phyloP scores from a whole-genome alignment of 2,888 invertebrate species.

The Cheilosia soror region DNA sequence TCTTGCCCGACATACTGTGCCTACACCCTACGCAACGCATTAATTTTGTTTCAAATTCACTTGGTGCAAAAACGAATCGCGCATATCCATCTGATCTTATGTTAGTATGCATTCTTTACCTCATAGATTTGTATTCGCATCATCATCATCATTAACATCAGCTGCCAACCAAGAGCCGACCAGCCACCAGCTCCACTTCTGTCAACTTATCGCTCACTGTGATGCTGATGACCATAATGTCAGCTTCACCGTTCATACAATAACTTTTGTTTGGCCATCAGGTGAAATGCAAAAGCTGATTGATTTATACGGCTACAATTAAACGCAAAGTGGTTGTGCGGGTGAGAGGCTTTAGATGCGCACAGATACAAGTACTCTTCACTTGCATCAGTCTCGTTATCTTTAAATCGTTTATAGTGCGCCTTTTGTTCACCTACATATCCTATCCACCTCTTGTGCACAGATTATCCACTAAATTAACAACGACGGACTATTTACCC shows the following conservation, averaged over 20 bases:
- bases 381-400: constrained; percentile 20
- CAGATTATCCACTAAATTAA: constrained; percentile 74
- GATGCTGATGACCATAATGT: constrained; percentile 32
- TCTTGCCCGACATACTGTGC: constrained; percentile 28
- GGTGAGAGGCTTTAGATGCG: constrained; percentile 20
- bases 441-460: constrained; percentile 63
- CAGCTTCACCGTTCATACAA: constrained; percentile 34
- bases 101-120: constrained; percentile 25
- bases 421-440: constrained; percentile 73
- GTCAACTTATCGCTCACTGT: constrained; percentile 40
- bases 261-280: constrained; percentile 37
- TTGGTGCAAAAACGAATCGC: constrained; percentile 37
- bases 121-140: constrained; percentile 59
- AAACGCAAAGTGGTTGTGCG: constrained; percentile 46
- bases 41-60: not conserved
- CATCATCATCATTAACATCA: constrained; percentile 63
- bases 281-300: constrained; percentile 54
- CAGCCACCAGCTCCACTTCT: constrained; percentile 25
- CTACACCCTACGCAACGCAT: not conserved
- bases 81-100: constrained; percentile 29
- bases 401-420: constrained; percentile 53
- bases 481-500: constrained; percentile 64
- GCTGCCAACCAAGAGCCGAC: constrained; percentile 23
- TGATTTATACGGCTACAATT: constrained; percentile 70
- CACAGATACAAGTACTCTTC: not conserved